Evolutionary conservation across 2,113 vertebrate species (phyloP).

Genomic region (Ramphastos sulfuratus): DNA sequence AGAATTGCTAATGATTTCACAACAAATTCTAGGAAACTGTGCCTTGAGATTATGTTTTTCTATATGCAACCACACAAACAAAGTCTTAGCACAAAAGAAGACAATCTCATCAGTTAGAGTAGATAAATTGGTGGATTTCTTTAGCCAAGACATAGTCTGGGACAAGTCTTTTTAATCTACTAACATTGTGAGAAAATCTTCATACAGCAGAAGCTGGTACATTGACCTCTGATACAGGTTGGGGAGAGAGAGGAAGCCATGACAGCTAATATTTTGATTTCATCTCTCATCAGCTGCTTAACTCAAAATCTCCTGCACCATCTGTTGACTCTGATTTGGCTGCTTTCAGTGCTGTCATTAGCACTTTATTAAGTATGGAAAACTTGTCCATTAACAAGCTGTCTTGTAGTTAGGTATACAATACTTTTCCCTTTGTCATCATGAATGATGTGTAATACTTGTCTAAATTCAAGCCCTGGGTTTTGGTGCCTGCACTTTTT

Average conservation of each 20-base stretch:
- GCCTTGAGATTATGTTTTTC: not conserved
- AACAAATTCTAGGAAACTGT: not conserved
- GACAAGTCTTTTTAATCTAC: not conserved
- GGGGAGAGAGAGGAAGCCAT: not conserved
- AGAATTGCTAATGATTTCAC: not conserved
- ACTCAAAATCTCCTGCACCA: not conserved
- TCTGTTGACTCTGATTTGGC: conserved; percentile 19
- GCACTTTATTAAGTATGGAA: not conserved
- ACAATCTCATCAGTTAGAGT: not conserved
- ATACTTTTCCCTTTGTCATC: not conserved
- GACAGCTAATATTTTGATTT: not conserved
- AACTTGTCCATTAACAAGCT: not conserved
- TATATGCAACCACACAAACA: not conserved
- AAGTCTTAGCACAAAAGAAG: not conserved
- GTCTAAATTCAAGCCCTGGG: not conserved
- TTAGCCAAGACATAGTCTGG: not conserved
- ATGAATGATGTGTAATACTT: not conserved
- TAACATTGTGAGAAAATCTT: not conserved
- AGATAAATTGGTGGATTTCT: not conserved
- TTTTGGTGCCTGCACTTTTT: not conserved
- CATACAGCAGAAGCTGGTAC: not conserved
- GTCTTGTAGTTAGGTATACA: not conserved
- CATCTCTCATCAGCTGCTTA: not conserved
- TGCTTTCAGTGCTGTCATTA: not conserved
- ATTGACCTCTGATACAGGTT: not conserved